Evolutionary conservation across 23 tunicate species (phyloP), one percentile per base, ranked within the genome.

Genomic region (Phallusia fumigata): DNA sequence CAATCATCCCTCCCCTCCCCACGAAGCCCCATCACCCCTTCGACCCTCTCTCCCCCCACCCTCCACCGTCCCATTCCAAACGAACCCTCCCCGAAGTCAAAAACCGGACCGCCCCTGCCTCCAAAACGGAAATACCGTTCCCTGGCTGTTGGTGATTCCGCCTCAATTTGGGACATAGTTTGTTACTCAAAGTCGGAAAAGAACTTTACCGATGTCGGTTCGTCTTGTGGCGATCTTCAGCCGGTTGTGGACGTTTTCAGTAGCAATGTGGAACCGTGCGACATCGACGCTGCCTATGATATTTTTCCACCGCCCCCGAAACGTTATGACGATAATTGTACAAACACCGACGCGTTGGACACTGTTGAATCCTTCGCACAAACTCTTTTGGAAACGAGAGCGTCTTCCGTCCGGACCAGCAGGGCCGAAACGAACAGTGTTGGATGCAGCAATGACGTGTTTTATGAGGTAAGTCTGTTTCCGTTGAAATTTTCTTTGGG

Each of bases 121-220:
- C 98, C 98, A 13, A 88, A 85, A 74, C 84, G 98, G 51, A 93
- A 93, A 82, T 93, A 93, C 81, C 77, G 87, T 32, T 93, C 98
- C 31, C 51, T 76, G 8, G 89, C 75, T 3, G 80, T 44, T 8
- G 88, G 91, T 5, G 78, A 76, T 32, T 30, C 40, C 26, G 76
- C 26, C 6, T 76, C 91, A 36, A 19, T 81, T 32, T 22, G 58
- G 31, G 86, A 81, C 18, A 47, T 87, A 24, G 80, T 81, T 74
- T 87, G 85, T 64, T 81, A 76, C 78, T 73, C 36, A 0, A 81
- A 76, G 75, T 49, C 58, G 24, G 65, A 52, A 30, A 31, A 33
- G 45, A 1, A 18, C 2, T 28, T 21, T 33, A 31, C 36, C 40
- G 72, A 79, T 13, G 36, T 31, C 11, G 73, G 5, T 33, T 28